Evolutionary conservation across 2,113 vertebrate genomes (phyloP).

Genomic region (Hymenochirus boettgeri): DNA sequence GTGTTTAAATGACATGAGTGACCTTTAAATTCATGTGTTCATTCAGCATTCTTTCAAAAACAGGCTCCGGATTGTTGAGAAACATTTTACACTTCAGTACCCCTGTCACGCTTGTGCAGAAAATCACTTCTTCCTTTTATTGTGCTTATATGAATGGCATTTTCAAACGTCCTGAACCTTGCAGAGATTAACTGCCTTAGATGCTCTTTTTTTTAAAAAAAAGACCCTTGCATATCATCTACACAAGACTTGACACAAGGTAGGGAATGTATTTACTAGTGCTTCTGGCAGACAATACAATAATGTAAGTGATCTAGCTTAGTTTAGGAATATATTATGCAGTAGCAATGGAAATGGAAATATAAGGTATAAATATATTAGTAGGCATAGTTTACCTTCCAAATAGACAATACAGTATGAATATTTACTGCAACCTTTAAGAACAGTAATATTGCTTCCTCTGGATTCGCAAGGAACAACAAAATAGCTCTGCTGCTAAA

Average conservation of each 20-base stretch:
- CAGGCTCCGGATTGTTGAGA: slow-evolving; percentile 26
- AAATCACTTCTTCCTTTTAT: slow-evolving; percentile 7
- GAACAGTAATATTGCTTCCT: too few species aligned
- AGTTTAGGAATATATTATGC: too few species aligned
- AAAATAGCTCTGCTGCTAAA: too few species aligned
- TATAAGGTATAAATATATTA: too few species aligned
- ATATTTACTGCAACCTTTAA: too few species aligned
- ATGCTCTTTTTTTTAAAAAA: neutral
- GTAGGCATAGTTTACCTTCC: too few species aligned
- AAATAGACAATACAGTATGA: too few species aligned
- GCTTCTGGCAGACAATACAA: too few species aligned
- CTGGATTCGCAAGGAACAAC: neutral
- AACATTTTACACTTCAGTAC: slow-evolving; percentile 38
- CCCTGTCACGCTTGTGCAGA: slow-evolving; percentile 14
- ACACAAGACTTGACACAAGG: neutral
- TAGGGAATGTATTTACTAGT: neutral
- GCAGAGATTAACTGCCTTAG: neutral
- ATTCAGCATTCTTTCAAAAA: slow-evolving; percentile 28
- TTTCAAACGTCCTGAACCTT: neutral
- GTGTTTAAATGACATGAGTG: slow-evolving; percentile 33
- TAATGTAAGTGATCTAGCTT: too few species aligned
- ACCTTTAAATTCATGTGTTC: slow-evolving; percentile 41
- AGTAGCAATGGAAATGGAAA: too few species aligned
- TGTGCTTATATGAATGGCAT: slow-evolving; percentile 15
- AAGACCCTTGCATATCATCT: neutral